Base-by-base conservation (phyloP, 2,113 vertebrate genomes). In the Albula glossodonta region DNA sequence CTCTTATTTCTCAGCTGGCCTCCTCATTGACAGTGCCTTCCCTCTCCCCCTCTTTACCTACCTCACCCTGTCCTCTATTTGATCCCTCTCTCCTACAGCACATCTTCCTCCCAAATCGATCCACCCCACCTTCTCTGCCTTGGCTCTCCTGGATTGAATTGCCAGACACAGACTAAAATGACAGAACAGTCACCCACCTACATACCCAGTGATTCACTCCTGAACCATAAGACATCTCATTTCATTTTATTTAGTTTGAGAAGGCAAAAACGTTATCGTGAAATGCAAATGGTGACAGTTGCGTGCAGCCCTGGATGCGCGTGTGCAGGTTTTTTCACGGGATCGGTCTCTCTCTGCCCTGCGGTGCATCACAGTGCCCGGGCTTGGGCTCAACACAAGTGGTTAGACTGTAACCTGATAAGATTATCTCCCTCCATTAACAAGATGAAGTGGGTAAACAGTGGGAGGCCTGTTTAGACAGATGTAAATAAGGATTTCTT, bases 401-500 rank as follows among this genome's bases (percentile, higher is more conserved):
- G 52, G 31, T 83, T n/a, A 56, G 51, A 25, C 41, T 79, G 66
- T 49, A 86, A 82, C 41, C 86, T 63, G 51, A 83, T 78, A 56
- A 81, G 81, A 87, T 83, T 79, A 78, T 78, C 66, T 48, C 48
- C 51, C 82, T 31, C 51, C 13, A 22, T 79, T 80, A 79, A 57
- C 50, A 19, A 57, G 77, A 83, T 87, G 82, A 86, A 83, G 51
- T 15, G 52, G 86, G 70, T 60, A 87, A 83, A 83, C 52, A n/a
- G 53, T 19, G 53, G 53, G 52, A 83, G 66, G 82, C 9, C 51
- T 80, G 77, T 83, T 83, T 60, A 85, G 81, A 9, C 8, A 57
- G 41, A 78, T 25, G 74, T 79, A 83, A 79, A 57, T 78, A 57
- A 50, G 66, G 70, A 52, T 77, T 83, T 56, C 80, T 56, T 50